Evolutionary conservation across 2,797 vertebrate species (phyloP).

Genomic region (Spinibarbus caldwelli): DNA sequence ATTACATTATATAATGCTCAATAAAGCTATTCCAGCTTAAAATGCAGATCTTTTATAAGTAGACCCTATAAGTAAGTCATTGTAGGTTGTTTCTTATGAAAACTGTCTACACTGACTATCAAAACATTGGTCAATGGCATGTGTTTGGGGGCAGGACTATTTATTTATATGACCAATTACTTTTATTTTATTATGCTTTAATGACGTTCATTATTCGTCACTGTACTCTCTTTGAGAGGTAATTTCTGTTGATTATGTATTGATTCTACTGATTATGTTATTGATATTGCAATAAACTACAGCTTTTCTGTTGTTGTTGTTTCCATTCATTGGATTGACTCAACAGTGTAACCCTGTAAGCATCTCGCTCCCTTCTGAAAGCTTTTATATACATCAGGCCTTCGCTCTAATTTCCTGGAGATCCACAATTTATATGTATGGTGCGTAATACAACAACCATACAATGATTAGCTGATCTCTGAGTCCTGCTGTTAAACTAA

Average conservation of each 20-base stretch:
- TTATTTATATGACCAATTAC: neutral
- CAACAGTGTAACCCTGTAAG: constrained; percentile 10
- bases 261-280: neutral
- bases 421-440: constrained; percentile 49
- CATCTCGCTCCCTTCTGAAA: constrained; percentile 17
- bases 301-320: neutral
- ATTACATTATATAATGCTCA: neutral
- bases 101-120: neutral
- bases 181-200: neutral
- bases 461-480: constrained; percentile 59
- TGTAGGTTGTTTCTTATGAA: neutral
- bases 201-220: neutral
- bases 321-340: constrained; percentile 5
- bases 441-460: constrained; percentile 54
- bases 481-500: constrained; percentile 50
- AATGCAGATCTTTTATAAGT: neutral
- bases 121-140: neutral
- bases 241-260: neutral
- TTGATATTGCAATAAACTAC: neutral
- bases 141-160: neutral
- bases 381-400: constrained; percentile 34
- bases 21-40: neutral
- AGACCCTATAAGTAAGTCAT: neutral
- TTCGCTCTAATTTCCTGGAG: constrained; percentile 49
- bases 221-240: neutral